Percentiles rank a stretch among this genome's conserved stretches.
Evolutionary conservation across 2,797 vertebrate species (phyloP).

Genomic region (Centropyge bicolor): DNA sequence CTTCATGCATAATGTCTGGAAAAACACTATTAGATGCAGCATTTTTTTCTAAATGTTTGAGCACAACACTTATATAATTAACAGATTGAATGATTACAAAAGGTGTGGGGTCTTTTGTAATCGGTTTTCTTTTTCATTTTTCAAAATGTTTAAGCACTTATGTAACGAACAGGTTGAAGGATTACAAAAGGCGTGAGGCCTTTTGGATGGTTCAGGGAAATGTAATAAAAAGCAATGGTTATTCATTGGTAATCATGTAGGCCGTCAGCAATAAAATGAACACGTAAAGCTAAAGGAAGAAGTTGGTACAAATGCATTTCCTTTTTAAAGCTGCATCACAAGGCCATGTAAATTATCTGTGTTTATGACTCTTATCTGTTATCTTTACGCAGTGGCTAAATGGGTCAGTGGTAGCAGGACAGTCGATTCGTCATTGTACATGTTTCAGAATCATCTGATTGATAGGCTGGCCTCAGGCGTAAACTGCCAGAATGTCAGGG

Average conservation of each 20-base stretch:
- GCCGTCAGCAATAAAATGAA: too few relatives aligned
- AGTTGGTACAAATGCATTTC: neutral
- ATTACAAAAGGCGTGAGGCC: too few relatives aligned
- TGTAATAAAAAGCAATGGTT: neutral
- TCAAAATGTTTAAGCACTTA: neutral
- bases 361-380: constrained; percentile 20
- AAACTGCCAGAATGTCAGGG: constrained; percentile 26
- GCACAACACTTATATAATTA: neutral
- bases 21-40: neutral
- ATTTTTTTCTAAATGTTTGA: neutral
- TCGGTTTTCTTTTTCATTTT: too few relatives aligned
- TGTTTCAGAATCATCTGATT: neutral
- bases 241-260: neutral
- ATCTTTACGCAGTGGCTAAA: constrained; percentile 18
- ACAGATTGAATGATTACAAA: neutral
- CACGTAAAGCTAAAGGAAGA: too few relatives aligned
- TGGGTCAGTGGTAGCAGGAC: neutral
- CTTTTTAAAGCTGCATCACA: neutral
- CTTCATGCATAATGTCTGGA: too few relatives aligned
- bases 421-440: neutral
- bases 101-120: too few relatives aligned
- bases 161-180: neutral
- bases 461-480: neutral
- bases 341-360: neutral
- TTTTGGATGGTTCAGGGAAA: neutral